Base-by-base conservation (phyloP, 2,797 vertebrate species). In the Heteromormyrus szaboi region DNA sequence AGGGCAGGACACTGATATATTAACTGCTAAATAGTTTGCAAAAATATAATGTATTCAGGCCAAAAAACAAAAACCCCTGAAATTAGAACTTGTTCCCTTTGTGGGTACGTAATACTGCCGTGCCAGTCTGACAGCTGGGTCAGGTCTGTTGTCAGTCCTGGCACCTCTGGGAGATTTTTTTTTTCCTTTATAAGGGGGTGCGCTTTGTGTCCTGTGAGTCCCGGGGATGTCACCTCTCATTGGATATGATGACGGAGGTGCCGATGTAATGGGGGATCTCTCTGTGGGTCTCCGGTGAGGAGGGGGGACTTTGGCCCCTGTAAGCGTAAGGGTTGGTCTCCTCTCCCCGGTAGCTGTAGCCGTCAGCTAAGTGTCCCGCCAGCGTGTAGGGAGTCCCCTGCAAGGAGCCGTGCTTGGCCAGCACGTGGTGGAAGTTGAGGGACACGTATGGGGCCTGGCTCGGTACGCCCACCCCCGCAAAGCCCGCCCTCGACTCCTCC, bases 171-270 rank as follows among this genome's bases (percentile, higher is more conserved):
- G 14, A 12, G 85, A 54, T 5, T 11, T 62, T 62, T 62, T 25
- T 68, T 25, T 33, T 11, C 25, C 25, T 72, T 37, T 72, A 72
- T 72, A 50, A 37, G 25, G 41, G 84, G 41, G 33, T 37, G 72
- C 33, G 44, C 81, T 46, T 48, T 29, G 22, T n/a, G 44, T 48
- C 81, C 22, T 51, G 44, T 50, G 46, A 79, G 53, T 88, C 54
- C 50, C 56, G 48, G 89, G 76, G 48, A 65, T 88, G 95, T 98
- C 97, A 98, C 97, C 97, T 98, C 90, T 97, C 96, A 0, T 97
- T 98, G 89, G 94, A 95, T 92, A 98, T 98, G 88, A 98, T 98
- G 68, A 98, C 97, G 0, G 97, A 98, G n/a, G 97, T 97, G 91
- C 97, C 95, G 2, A 97, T 97, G 90, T 97, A 97, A 88, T 97